Conservation (phyloP, 2,797 vertebrate species). For the Bradypodion ventrale region DNA sequence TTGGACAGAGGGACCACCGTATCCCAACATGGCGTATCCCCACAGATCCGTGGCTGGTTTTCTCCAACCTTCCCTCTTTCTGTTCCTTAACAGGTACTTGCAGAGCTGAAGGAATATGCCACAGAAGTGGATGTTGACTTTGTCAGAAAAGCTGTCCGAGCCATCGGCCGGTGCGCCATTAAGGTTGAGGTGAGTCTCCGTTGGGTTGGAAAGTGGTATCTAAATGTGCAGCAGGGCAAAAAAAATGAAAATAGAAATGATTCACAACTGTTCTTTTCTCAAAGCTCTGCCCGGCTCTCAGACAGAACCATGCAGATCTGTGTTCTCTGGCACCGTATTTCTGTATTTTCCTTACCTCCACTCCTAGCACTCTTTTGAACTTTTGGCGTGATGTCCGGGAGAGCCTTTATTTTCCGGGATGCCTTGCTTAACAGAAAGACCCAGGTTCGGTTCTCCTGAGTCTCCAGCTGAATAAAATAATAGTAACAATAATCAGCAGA, state of each 20-base stretch:
- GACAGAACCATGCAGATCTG: too few relatives aligned
- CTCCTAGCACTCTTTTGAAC: neutral
- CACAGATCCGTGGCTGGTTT: neutral
- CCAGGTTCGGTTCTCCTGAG: neutral
- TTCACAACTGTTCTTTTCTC: too few relatives aligned
- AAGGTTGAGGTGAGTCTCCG: slow-evolving; percentile 90
- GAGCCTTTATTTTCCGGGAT: neutral
- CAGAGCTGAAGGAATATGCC: slow-evolving; percentile 95
- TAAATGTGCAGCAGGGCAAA: neutral
- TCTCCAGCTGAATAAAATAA: neutral
- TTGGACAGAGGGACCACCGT: neutral
- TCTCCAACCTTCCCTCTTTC: fast-evolving
- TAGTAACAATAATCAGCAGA: neutral
- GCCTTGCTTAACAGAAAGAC: too few relatives aligned
- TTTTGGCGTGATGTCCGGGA: neutral
- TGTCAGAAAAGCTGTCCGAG: slow-evolving; percentile 93
- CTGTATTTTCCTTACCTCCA: too few relatives aligned
- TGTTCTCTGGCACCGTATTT: neutral
- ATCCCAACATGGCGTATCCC: fast-evolving
- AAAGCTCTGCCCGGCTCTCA: neutral
- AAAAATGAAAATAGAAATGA: too few relatives aligned
- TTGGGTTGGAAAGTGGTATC: neutral
- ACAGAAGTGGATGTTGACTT: slow-evolving; percentile 98
- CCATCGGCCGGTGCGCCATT: slow-evolving; percentile 97
- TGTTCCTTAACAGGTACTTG: slow-evolving; percentile 83